Conservation (phyloP, 2,888 invertebrate species). For the Blera fallax region DNA sequence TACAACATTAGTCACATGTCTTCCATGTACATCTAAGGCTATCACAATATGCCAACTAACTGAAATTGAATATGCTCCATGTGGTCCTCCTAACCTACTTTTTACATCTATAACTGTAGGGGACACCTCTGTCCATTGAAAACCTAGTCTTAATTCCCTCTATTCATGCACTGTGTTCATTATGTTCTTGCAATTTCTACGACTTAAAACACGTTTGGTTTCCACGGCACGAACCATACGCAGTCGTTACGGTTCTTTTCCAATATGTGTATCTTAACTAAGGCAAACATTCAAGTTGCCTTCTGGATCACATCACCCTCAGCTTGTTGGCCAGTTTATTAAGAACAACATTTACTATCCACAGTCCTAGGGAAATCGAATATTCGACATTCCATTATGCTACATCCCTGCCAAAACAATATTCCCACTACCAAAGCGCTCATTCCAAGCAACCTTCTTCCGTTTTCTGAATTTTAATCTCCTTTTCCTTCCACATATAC, state of each 20-base stretch:
- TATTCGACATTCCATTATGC: conserved; percentile 44
- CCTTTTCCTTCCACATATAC: conserved; percentile 31
- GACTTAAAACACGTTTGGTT: not conserved
- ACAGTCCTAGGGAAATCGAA: conserved; percentile 38
- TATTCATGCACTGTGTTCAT: not conserved
- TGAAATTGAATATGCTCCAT: too few relatives aligned
- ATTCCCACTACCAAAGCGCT: not conserved
- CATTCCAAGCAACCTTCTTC: not conserved
- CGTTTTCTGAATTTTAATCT: conserved; percentile 64
- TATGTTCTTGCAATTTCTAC: not conserved
- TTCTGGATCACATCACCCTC: not conserved
- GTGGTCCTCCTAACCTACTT: too few relatives aligned
- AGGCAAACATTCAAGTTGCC: not conserved
- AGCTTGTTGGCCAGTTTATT: conserved; percentile 41
- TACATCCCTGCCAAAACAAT: not conserved
- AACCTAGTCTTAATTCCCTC: not conserved
- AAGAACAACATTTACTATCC: conserved; percentile 17
- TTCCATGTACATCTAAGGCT: too few relatives aligned
- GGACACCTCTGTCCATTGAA: too few relatives aligned
- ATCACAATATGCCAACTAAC: too few relatives aligned
- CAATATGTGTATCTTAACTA: conserved; percentile 1
- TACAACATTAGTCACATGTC: too few relatives aligned
- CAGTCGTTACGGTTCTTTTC: conserved; percentile 10
- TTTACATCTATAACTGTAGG: too few relatives aligned
- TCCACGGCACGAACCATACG: conserved; percentile 13